Evolutionary conservation across 2,113 vertebrate genomes (phyloP).

Genomic region (Myocastor coypus): DNA sequence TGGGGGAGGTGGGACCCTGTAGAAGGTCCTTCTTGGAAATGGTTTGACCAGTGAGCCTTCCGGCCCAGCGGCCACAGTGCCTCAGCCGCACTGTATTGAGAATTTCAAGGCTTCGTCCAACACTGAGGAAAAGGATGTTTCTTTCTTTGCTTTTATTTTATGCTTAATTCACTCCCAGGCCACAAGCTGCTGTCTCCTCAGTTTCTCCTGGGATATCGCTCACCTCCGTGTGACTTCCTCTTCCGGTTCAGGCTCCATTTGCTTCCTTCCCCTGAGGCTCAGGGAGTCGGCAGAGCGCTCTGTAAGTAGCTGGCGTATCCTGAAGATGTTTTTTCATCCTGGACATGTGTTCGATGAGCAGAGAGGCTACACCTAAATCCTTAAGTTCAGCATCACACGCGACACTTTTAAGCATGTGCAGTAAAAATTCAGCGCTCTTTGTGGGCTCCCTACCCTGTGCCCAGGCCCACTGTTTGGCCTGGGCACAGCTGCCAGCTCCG

Average conservation of each 20-base stretch:
- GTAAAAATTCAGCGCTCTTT: background rate
- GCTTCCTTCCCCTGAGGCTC: background rate
- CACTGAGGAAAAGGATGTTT: background rate
- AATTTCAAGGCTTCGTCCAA: slow-evolving; percentile 66
- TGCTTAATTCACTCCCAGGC: background rate
- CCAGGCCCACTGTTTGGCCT: background rate
- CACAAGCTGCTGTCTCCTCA: background rate
- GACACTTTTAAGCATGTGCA: background rate
- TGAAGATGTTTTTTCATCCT: background rate
- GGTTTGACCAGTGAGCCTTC: slow-evolving; percentile 57
- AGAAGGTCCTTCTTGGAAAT: slow-evolving; percentile 66
- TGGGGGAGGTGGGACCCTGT: slow-evolving; percentile 56
- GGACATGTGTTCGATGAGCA: background rate
- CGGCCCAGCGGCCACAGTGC: slow-evolving; percentile 54
- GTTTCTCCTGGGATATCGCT: background rate
- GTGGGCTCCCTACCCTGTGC: too few species aligned
- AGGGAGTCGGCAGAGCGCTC: background rate
- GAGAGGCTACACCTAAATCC: background rate
- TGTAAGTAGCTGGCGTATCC: rapidly evolving
- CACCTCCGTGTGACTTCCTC: background rate
- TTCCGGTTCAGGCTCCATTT: too few species aligned
- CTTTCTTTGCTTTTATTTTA: background rate
- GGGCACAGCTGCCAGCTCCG: too few species aligned
- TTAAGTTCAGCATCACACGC: too few species aligned
- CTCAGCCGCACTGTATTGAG: slow-evolving; percentile 62